Conservation (phyloP, 2,113 vertebrate species). For the Meriones unguiculatus region DNA sequence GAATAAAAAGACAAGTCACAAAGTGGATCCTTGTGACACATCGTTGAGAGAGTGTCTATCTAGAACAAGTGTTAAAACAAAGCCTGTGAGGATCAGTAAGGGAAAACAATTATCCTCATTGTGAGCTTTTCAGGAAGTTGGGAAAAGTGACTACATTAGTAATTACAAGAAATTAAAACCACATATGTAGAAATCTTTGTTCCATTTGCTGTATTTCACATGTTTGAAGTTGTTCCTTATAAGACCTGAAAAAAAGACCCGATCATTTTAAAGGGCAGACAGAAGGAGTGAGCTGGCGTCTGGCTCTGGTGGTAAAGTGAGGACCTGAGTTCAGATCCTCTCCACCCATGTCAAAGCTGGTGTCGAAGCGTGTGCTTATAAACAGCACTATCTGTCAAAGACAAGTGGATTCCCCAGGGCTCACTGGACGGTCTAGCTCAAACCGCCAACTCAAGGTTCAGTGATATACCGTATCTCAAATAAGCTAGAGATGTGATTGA, state of each 20-base stretch:
- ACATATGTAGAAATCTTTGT: not conserved
- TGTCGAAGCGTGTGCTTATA: not conserved
- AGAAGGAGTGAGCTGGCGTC: no score
- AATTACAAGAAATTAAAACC: not conserved
- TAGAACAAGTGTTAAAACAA: not conserved
- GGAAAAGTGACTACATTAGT: not conserved
- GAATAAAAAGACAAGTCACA: not conserved
- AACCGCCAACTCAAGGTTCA: not conserved
- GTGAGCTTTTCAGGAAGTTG: not conserved
- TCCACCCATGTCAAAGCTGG: not conserved
- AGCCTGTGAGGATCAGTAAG: not conserved
- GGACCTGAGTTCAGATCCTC: not conserved
- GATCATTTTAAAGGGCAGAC: not conserved
- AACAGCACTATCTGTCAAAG: no score
- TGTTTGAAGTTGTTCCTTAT: not conserved
- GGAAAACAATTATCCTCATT: no score
- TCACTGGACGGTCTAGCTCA: not conserved
- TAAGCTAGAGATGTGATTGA: not conserved
- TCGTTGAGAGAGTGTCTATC: not conserved
- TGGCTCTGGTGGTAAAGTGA: not conserved
- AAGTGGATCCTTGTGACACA: not conserved
- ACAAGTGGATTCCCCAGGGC: not conserved
- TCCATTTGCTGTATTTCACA: not conserved
- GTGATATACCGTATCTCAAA: not conserved
- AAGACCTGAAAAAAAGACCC: not conserved